Evolutionary conservation across 2,888 invertebrate species (phyloP).

Genomic region (Onthophagus sagittarius): DNA sequence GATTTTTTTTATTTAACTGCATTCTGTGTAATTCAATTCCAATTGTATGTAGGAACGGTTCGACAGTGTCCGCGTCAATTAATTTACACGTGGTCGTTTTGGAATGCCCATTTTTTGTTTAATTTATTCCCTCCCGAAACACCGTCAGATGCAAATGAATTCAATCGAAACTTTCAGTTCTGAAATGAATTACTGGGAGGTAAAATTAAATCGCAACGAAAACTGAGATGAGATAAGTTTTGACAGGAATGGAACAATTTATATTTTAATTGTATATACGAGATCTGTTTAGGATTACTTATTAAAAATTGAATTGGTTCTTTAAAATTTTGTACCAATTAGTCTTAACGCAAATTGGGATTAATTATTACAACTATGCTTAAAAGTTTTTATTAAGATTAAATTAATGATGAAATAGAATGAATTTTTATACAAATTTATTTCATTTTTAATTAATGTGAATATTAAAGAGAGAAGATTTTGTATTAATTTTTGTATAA

Average conservation of each 20-base stretch:
- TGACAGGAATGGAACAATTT: neutral
- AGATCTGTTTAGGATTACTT: too few relatives aligned
- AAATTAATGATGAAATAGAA: too few relatives aligned
- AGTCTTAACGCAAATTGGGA: too few relatives aligned
- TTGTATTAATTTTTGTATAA: too few relatives aligned
- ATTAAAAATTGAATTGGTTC: too few relatives aligned
- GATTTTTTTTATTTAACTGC: neutral
- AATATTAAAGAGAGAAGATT: too few relatives aligned
- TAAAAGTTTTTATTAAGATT: too few relatives aligned
- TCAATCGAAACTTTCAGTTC: neutral
- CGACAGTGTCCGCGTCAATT: neutral
- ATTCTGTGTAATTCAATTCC: neutral
- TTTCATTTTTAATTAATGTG: too few relatives aligned
- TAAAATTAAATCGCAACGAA: neutral
- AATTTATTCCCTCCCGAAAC: neutral
- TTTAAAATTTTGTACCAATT: too few relatives aligned
- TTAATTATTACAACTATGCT: too few relatives aligned
- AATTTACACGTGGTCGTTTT: neutral
- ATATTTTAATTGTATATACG: too few relatives aligned
- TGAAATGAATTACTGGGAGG: neutral
- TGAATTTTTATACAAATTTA: too few relatives aligned
- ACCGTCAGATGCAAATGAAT: neutral
- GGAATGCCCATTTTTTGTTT: neutral
- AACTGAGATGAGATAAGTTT: neutral
- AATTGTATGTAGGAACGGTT: neutral